phyloP scores from a whole-genome alignment of 2,797 vertebrate species.

The Nyctalus aviator region DNA sequence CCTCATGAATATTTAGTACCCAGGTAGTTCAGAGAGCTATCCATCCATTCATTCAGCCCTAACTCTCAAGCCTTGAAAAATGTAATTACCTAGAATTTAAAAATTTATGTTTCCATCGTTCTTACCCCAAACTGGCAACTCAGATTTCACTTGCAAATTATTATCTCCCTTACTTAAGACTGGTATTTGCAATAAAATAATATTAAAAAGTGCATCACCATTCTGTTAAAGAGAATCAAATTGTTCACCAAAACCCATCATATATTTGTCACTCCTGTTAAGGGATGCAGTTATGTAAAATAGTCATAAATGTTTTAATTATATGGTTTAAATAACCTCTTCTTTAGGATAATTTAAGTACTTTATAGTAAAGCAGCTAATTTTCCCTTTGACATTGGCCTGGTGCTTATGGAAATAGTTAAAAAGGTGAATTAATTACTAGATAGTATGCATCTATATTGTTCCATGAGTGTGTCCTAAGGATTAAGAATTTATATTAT shows the following conservation, averaged over 20 bases:
- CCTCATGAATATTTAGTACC: neutral
- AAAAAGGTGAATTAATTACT: conserved; percentile 52
- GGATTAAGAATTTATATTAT: neutral
- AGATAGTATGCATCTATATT: neutral
- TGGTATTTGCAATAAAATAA: neutral
- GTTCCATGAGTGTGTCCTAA: conserved; percentile 37
- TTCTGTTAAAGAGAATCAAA: neutral
- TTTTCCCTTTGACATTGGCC: conserved; percentile 65
- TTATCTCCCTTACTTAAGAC: neutral
- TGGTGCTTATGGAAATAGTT: conserved; percentile 32
- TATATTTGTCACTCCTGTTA: conserved; percentile 3
- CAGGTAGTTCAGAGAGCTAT: neutral
- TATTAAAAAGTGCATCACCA: neutral
- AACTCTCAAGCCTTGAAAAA: conserved; percentile 24
- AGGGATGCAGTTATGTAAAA: neutral
- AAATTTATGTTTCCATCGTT: neutral
- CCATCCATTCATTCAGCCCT: neutral
- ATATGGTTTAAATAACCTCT: conserved; percentile 57
- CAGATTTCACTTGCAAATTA: neutral
- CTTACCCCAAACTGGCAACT: neutral
- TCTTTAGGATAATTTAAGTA: conserved; percentile 52
- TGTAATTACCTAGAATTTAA: neutral
- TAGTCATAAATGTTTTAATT: conserved; percentile 43
- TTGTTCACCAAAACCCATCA: neutral
- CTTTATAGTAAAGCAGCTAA: conserved; percentile 50